A percentile compares a stretch with the other conserved stretches of the same genome.
Conservation (phyloP, 2,113 vertebrate species). For the Leucosticte australis region DNA sequence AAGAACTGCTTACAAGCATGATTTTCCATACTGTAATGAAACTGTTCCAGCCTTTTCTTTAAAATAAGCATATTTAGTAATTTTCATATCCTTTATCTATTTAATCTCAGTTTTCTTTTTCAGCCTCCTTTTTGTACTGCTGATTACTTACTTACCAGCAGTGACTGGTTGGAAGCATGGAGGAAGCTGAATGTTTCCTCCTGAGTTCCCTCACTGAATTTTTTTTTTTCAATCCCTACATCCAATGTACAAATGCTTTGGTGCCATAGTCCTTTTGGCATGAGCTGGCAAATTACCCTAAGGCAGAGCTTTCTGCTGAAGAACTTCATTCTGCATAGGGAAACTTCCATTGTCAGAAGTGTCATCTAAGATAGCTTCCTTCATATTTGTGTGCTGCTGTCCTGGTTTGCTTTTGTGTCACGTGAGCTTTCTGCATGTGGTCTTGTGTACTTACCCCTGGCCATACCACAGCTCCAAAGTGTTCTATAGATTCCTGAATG, state of each 20-base stretch:
- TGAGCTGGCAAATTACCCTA: background rate
- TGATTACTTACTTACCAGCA: background rate
- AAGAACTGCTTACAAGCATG: background rate
- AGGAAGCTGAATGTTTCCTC: background rate
- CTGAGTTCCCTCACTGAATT: background rate
- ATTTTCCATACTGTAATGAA: background rate
- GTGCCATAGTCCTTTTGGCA: background rate
- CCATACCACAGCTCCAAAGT: conserved; percentile 76
- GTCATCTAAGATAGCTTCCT: background rate
- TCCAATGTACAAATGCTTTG: background rate
- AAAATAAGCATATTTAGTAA: background rate
- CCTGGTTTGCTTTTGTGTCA: background rate
- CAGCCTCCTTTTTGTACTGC: background rate
- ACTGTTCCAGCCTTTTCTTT: background rate
- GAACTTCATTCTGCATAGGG: background rate
- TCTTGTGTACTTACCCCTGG: conserved; percentile 67
- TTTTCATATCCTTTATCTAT: background rate
- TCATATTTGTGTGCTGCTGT: background rate
- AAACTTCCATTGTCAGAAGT: background rate
- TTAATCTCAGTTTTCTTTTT: background rate
- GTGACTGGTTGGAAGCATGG: background rate
- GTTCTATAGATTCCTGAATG: conserved; percentile 79
- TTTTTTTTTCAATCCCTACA: background rate
- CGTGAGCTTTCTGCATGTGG: background rate
- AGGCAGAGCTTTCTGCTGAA: background rate